These are phyloP conservation scores for Trichonephila clavata DNA, from an alignment of 1,140 invertebrate species.

Conservation along the genomic window DNA sequence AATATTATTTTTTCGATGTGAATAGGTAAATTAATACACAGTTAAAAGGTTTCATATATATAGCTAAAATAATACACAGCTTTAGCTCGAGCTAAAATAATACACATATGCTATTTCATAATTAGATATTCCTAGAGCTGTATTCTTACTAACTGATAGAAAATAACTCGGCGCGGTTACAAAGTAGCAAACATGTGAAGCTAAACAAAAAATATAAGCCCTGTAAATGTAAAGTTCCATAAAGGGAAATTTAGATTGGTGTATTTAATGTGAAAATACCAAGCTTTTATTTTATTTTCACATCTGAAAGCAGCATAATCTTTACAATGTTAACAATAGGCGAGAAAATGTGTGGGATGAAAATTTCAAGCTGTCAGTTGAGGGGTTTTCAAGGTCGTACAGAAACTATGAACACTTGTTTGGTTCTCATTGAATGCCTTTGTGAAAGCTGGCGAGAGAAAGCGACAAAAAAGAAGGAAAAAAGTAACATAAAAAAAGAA, in stretches of 20 bases:
- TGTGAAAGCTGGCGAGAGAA: slow-evolving; percentile 11
- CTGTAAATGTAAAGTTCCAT: too few species aligned
- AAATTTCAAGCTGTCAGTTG: background rate
- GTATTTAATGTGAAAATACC: background rate
- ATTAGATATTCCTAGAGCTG: too few species aligned
- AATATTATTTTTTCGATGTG: too few species aligned
- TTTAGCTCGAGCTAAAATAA: too few species aligned
- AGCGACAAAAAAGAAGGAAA: background rate
- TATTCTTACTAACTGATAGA: too few species aligned
- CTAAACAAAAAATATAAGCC: too few species aligned
- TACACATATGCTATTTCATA: too few species aligned
- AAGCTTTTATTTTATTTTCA: background rate
- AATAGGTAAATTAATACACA: too few species aligned
- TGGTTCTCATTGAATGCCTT: slow-evolving; percentile 13
- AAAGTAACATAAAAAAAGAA: background rate
- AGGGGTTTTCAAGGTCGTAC: background rate
- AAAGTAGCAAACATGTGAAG: too few species aligned
- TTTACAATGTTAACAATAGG: slow-evolving; percentile 4
- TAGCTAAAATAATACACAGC: too few species aligned
- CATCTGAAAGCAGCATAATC: background rate
- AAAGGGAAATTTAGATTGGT: background rate
- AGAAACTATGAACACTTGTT: slow-evolving; percentile 3
- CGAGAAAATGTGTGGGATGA: background rate
- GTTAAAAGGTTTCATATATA: too few species aligned
- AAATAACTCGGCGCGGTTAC: too few species aligned